Percentiles rank a stretch among this genome's conserved stretches.
Conservation (phyloP, 2,113 vertebrate species). For the Loxodonta africana region DNA sequence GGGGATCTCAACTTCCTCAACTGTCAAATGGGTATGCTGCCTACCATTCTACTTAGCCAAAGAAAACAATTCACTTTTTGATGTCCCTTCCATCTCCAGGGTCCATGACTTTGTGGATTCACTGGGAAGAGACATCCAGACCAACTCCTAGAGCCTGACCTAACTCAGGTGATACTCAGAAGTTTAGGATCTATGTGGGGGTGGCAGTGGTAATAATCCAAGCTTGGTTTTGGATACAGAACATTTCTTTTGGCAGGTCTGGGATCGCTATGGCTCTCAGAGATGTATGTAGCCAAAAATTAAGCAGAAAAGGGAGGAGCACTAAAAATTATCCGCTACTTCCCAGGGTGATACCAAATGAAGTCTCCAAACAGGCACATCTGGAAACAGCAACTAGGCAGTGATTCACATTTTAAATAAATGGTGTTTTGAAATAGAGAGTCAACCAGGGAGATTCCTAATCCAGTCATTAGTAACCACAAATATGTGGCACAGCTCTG, state of each 20-base stretch:
- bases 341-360: neutral
- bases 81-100: neutral
- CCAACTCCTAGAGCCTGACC: neutral
- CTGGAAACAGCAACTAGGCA: neutral
- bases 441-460: neutral
- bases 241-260: neutral
- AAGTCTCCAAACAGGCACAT: neutral
- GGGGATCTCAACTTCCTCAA: neutral
- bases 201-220: neutral
- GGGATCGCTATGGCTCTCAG: neutral
- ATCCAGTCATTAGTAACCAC: neutral
- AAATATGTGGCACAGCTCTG: neutral
- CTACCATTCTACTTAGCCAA: neutral
- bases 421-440: neutral
- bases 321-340: neutral
- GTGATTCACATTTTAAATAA: conserved; percentile 31
- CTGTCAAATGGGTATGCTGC: neutral
- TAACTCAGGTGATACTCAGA: neutral
- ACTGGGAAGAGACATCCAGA: neutral
- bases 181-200: neutral
- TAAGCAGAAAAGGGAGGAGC: neutral
- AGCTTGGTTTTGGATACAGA: neutral
- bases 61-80: neutral
- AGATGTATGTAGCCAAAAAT: neutral
- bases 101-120: neutral